These are phyloP conservation scores for Carettochelys insculpta DNA, from an alignment of 2,113 vertebrate genomes.

Conservation along the genomic window DNA sequence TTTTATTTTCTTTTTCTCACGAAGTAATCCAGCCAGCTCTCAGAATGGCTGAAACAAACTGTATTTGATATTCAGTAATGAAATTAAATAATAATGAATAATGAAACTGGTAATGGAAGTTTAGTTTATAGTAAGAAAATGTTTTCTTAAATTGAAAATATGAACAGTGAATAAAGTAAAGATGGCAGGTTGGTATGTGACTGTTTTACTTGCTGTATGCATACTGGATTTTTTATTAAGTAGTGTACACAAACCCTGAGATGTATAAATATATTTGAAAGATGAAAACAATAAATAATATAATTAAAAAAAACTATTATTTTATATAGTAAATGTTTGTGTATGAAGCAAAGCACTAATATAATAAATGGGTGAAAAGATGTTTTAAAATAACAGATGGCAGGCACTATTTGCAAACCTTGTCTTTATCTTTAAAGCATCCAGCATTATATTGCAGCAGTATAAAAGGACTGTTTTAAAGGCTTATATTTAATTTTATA, in stretches of 20 bases:
- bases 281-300: not conserved
- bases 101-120: not conserved
- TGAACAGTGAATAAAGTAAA: not conserved
- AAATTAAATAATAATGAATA: no score
- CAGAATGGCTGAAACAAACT: not conserved
- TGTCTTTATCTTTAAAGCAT: slow-evolving; percentile 62
- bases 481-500: slow-evolving; percentile 62
- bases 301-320: not conserved
- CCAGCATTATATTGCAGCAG: slow-evolving; percentile 29
- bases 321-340: not conserved
- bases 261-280: not conserved
- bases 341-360: not conserved
- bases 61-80: not conserved
- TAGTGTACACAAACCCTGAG: not conserved
- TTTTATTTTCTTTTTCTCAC: not conserved
- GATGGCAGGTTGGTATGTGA: not conserved
- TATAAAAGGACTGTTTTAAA: slow-evolving; percentile 53
- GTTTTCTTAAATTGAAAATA: not conserved
- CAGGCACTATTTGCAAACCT: slow-evolving; percentile 46
- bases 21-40: no score
- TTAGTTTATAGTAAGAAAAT: not conserved
- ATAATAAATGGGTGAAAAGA: slow-evolving; percentile 4
- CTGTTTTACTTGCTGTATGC: not conserved
- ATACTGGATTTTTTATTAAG: not conserved
- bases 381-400: slow-evolving; percentile 3